These are phyloP conservation scores for Hippoglossus stenolepis DNA, from an alignment of 2,113 vertebrate genomes.

Conservation along the genomic window DNA sequence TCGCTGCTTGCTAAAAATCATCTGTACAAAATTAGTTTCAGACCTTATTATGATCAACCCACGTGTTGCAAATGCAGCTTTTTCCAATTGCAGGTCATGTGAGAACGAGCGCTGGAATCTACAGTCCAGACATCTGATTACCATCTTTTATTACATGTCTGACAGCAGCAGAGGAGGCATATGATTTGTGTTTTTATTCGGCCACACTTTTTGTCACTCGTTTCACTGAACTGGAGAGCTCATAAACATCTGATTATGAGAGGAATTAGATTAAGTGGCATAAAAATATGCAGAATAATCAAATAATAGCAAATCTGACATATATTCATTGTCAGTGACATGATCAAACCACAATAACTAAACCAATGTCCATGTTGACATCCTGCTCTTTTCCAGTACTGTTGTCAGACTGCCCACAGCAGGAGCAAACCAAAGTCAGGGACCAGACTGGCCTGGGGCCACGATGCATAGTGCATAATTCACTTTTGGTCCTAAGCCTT, in stretches of 20 bases:
- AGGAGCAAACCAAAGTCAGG: conserved; percentile 45
- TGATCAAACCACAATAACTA: not conserved
- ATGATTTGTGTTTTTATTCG: not conserved
- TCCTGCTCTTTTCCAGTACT: not conserved
- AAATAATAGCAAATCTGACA: not conserved
- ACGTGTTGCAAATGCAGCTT: not conserved
- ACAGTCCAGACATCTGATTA: conserved; percentile 15
- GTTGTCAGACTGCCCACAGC: conserved; percentile 34
- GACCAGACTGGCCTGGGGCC: conserved; percentile 54
- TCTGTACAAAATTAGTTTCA: conserved; percentile 22
- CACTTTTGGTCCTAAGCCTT: conserved; percentile 55
- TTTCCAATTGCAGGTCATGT: conserved; percentile 44
- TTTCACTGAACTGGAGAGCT: not conserved
- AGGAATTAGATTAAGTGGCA: not conserved
- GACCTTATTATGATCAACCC: conserved; percentile 24
- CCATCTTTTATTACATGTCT: not conserved
- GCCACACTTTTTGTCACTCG: not conserved
- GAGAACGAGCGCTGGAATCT: conserved; percentile 15
- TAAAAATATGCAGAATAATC: conserved; percentile 2
- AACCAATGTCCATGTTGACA: not conserved
- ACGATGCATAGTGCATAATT: conserved; percentile 50
- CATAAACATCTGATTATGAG: not conserved
- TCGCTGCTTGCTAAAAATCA: conserved; percentile 1
- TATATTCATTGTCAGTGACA: not conserved
- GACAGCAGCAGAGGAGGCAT: not conserved